Base-by-base conservation (phyloP, 2,797 vertebrate species). In the Geranospiza caerulescens region DNA sequence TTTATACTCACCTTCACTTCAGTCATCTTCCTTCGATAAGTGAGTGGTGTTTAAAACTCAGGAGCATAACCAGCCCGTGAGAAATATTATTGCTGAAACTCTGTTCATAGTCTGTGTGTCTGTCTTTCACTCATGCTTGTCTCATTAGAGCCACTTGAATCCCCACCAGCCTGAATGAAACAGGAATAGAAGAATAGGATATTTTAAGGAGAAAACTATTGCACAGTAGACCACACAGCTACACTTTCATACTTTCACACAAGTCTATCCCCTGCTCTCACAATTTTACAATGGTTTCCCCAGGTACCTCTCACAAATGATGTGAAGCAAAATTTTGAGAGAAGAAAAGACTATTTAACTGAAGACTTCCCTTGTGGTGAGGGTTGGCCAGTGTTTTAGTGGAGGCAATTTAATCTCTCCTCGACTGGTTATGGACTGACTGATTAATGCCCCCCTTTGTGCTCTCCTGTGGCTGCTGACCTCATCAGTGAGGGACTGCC, bases 171-270 rank as follows among this genome's bases (percentile, higher is more conserved):
- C 60, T 84, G 73, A 87, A 93, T 15, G 58, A 79, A 93, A 82
- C 45, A 59, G n/a, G 33, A 90, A 86, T 44, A 81, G 45, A 25
- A 95, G 75, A 89, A 96, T 15, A 67, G 55, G 45, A 33, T 87
- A 86, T 90, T 95, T 96, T 81, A 90, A 58, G 71, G 85, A 44
- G 58, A 84, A 96, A 93, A 31, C 62, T 75, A 29, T 58, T 62
- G 22, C 47, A 58, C 45, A 31, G 72, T 72, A 82, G 45, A 75
- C 53, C n/a, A 36, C 34, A 67, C 4, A 86, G 70, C 42, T 64
- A 26, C 25, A 66, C 48, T 89, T 95, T 89, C 48, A 64, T 55
- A 83, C 34, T 80, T 93, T 85, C 72, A 91, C 60, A 93, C 38
- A 70, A 55, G 27, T 63, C 67, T 91, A 11, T 89, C 13, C 58